Evolutionary conservation across 2,888 invertebrate species (phyloP).

Genomic region (Caenorhabditis uteleia): DNA sequence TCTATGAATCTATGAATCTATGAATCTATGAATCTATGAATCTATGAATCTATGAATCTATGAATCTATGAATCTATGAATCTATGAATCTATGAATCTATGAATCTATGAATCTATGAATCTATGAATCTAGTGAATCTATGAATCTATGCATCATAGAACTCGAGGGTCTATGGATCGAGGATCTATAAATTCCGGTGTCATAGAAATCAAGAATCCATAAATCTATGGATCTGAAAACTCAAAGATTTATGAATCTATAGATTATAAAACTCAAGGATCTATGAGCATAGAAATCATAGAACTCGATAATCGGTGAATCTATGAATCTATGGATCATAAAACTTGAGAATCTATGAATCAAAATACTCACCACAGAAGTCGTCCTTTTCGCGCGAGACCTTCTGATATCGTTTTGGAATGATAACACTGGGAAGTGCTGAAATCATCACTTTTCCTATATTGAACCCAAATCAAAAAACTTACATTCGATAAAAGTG

Average conservation of each 20-base stretch:
- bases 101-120: neutral
- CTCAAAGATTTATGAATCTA: neutral
- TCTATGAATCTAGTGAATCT: neutral
- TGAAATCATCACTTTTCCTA: conserved; percentile 32
- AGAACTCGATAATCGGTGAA: neutral
- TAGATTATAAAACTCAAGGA: neutral
- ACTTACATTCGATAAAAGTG: conserved; percentile 62
- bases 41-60: conserved; percentile 25
- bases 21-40: neutral
- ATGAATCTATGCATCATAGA: neutral
- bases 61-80: neutral
- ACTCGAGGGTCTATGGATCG: neutral
- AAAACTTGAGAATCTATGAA: too few species aligned
- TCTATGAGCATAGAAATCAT: neutral
- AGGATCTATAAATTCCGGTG: too few species aligned
- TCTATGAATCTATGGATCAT: neutral
- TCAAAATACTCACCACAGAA: conserved; percentile 47
- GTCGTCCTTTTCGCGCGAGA: conserved; percentile 49
- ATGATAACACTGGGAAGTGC: conserved; percentile 67
- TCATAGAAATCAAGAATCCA: neutral
- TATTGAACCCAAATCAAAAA: neutral
- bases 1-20: neutral
- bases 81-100: neutral
- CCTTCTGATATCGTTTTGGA: conserved; percentile 53
- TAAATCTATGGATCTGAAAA: neutral